Conservation (phyloP, 2,113 vertebrate species). For the Gobius niger region DNA sequence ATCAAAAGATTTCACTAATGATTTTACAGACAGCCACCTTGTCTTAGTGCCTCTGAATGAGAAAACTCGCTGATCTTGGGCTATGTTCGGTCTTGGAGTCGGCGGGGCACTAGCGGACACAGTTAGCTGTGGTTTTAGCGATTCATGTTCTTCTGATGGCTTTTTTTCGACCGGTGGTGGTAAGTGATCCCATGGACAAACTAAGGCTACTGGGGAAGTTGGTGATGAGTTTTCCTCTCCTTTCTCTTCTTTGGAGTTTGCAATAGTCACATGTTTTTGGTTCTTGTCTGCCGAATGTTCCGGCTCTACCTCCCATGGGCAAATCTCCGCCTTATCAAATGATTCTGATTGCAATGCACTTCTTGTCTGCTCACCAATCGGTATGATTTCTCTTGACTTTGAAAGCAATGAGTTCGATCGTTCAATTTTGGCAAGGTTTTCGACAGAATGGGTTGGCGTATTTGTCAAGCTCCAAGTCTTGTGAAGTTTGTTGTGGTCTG, state of each 20-base stretch:
- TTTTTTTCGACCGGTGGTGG: conserved; percentile 41
- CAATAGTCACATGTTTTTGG: conserved; percentile 80
- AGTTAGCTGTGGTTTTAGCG: conserved; percentile 45
- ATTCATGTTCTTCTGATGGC: conserved; percentile 39
- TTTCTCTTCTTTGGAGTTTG: conserved; percentile 64
- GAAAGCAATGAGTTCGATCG: conserved; percentile 42
- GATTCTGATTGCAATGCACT: conserved; percentile 66
- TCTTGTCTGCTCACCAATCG: conserved; percentile 64
- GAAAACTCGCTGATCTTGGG: conserved; percentile 67
- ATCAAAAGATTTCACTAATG: conserved; percentile 57
- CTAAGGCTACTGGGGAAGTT: conserved; percentile 47
- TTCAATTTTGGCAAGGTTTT: conserved; percentile 42
- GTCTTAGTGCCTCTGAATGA: conserved; percentile 63
- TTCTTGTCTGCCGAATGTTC: conserved; percentile 50
- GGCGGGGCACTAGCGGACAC: conserved; percentile 74
- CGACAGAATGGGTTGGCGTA: conserved; percentile 59
- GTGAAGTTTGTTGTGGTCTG: conserved; percentile 73
- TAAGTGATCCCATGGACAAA: conserved; percentile 74
- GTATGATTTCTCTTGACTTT: conserved; percentile 50
- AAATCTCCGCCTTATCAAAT: conserved; percentile 62
- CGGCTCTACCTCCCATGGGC: conserved; percentile 69
- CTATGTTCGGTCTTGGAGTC: conserved; percentile 62
- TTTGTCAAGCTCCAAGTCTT: conserved; percentile 82
- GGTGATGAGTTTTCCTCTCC: conserved; percentile 16
- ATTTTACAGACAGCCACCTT: conserved; percentile 72